Conservation (phyloP, 2,888 invertebrate species). For the Syrphus vitripennis region DNA sequence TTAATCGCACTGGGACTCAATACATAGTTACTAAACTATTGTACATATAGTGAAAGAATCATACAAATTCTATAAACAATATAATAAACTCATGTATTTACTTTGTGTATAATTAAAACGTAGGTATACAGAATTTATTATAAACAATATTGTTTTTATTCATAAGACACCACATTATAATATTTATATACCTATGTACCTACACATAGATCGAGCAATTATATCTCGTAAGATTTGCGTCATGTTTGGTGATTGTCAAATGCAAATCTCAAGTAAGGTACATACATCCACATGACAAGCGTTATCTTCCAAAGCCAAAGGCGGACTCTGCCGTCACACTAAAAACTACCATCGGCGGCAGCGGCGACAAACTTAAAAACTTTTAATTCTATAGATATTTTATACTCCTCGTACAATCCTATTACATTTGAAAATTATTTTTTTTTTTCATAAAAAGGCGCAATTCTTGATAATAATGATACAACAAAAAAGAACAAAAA, state of each 20-base stretch:
- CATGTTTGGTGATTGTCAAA: constrained; percentile 55
- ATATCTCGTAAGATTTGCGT: constrained; percentile 47
- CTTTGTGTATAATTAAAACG: not conserved
- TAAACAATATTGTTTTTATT: not conserved
- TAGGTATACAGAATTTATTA: not conserved
- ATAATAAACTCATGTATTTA: not conserved
- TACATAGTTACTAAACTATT: no score
- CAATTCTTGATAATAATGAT: constrained; percentile 20
- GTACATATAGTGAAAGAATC: not conserved
- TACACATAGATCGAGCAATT: not conserved
- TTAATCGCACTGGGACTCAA: not conserved
- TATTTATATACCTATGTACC: not conserved
- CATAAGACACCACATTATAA: not conserved
- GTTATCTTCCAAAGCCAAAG: constrained; percentile 43
- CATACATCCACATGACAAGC: constrained; percentile 52
- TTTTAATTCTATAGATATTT: not conserved
- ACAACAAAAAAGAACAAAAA: no score
- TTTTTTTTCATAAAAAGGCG: constrained; percentile 35
- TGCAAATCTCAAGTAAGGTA: constrained; percentile 29
- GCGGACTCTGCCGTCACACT: constrained; percentile 1
- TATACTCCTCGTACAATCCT: no score
- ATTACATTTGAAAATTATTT: constrained; percentile 40
- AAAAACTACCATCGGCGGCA: constrained; percentile 2
- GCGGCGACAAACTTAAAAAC: constrained; percentile 2
- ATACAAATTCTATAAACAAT: not conserved